These are phyloP conservation scores for Heterotis niloticus DNA, from an alignment of 2,113 vertebrate species.

Conservation along the genomic window DNA sequence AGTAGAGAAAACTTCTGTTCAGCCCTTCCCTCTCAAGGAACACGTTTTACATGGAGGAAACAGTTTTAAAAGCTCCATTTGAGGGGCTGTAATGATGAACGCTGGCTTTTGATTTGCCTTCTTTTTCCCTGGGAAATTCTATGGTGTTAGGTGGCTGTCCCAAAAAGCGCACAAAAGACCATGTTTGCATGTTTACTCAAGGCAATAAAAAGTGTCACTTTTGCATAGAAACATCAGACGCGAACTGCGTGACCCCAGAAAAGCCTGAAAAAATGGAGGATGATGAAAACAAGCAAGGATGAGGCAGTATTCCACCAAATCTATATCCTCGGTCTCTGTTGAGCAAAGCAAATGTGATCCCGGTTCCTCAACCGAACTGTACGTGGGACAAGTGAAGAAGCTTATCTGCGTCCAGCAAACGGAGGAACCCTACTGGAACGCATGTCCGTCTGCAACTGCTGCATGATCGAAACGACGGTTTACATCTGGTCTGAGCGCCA, in stretches of 20 bases:
- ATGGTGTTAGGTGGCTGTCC: background rate
- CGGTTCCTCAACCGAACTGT: background rate
- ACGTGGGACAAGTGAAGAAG: background rate
- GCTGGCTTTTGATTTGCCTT: constrained; percentile 23
- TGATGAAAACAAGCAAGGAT: background rate
- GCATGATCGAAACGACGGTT: background rate
- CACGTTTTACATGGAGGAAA: constrained; percentile 28
- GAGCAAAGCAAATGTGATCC: background rate
- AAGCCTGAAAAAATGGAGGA: background rate
- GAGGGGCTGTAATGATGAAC: constrained; percentile 30
- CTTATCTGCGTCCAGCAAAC: background rate
- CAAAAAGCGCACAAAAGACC: background rate
- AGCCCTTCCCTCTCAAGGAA: constrained; percentile 36
- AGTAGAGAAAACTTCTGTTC: constrained; percentile 48
- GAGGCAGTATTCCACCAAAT: no score
- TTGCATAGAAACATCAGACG: background rate
- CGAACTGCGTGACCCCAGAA: background rate
- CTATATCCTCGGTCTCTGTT: background rate
- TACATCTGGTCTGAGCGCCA: background rate
- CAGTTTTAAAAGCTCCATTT: constrained; percentile 43
- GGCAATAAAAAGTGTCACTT: background rate
- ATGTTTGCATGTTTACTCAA: background rate
- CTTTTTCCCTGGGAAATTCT: background rate
- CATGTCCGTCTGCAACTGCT: background rate
- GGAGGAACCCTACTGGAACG: background rate